A percentile compares a stretch with the other conserved stretches of the same genome.
Conservation (phyloP, 2,113 vertebrate genomes). For the Arothron firmamentum region DNA sequence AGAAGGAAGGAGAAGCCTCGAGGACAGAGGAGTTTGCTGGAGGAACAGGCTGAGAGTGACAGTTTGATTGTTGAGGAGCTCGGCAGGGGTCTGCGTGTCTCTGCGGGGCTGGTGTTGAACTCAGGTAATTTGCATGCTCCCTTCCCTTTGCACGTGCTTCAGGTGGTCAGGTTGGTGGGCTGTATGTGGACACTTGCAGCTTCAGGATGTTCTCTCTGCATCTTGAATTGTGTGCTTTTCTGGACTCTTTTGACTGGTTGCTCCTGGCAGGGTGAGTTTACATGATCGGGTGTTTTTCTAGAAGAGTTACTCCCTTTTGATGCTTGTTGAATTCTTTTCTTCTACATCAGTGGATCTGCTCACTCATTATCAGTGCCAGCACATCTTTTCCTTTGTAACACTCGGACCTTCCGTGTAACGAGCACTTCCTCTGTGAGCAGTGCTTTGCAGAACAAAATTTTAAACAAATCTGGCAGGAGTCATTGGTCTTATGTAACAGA, state of each 20-base stretch:
- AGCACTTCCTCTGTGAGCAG: constrained; percentile 57
- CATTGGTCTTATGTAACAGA: constrained; percentile 67
- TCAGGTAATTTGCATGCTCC: constrained; percentile 73
- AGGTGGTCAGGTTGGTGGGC: constrained; percentile 14
- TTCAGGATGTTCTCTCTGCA: not conserved
- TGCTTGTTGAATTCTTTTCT: not conserved
- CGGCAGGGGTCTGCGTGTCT: constrained; percentile 15
- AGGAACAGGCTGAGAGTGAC: constrained; percentile 74
- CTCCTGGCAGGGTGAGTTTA: constrained; percentile 17
- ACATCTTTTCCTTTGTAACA: constrained; percentile 34
- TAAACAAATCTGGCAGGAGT: constrained; percentile 69
- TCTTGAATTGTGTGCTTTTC: constrained; percentile 4
- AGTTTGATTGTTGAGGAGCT: constrained; percentile 53
- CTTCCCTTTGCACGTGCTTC: constrained; percentile 16
- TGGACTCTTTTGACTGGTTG: constrained; percentile 12
- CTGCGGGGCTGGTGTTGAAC: constrained; percentile 40
- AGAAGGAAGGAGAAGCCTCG: constrained; percentile 65
- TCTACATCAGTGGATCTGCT: not conserved
- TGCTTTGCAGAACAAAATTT: constrained; percentile 68
- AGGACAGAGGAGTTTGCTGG: constrained; percentile 83
- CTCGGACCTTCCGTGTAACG: constrained; percentile 30
- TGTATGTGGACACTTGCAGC: constrained; percentile 9
- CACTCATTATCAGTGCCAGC: constrained; percentile 11
- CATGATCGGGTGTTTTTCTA: constrained; percentile 1
- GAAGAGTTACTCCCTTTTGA: not conserved